These are phyloP conservation scores for Onychostruthus taczanowskii DNA, from an alignment of 2,113 vertebrate species.

Conservation along the genomic window DNA sequence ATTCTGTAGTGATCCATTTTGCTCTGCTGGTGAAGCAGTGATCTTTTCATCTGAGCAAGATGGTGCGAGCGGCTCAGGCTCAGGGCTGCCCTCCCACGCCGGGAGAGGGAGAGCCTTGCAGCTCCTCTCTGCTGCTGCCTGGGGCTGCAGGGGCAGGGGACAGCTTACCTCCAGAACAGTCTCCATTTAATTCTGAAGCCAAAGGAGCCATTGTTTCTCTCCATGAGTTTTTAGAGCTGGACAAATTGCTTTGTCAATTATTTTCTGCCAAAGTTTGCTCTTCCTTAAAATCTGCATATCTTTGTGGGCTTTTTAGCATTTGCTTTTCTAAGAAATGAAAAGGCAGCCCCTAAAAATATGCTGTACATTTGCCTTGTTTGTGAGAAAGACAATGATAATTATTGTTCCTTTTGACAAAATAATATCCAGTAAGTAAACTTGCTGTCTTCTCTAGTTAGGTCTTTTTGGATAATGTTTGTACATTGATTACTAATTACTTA, in stretches of 20 bases:
- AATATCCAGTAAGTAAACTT: neutral
- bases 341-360: neutral
- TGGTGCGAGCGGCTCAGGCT: neutral
- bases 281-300: neutral
- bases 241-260: neutral
- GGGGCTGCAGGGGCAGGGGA: neutral
- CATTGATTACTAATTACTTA: neutral
- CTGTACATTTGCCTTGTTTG: neutral
- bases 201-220: neutral
- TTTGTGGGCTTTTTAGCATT: neutral
- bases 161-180: neutral
- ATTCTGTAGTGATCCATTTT: conserved; percentile 76
- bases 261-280: neutral
- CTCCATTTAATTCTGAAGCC: neutral
- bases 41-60: conserved; percentile 62
- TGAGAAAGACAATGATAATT: neutral
- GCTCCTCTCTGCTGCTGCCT: neutral
- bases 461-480: neutral
- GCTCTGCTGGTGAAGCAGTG: conserved; percentile 76
- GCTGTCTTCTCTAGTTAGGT: neutral
- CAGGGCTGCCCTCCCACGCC: neutral
- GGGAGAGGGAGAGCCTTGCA: neutral
- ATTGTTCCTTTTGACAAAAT: neutral
- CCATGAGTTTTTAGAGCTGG: neutral
- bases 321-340: neutral